Percentiles rank a stretch among this genome's conserved stretches.
Evolutionary conservation across 1,140 invertebrate genomes (phyloP).

Genomic region (Drosophila murphyi): DNA sequence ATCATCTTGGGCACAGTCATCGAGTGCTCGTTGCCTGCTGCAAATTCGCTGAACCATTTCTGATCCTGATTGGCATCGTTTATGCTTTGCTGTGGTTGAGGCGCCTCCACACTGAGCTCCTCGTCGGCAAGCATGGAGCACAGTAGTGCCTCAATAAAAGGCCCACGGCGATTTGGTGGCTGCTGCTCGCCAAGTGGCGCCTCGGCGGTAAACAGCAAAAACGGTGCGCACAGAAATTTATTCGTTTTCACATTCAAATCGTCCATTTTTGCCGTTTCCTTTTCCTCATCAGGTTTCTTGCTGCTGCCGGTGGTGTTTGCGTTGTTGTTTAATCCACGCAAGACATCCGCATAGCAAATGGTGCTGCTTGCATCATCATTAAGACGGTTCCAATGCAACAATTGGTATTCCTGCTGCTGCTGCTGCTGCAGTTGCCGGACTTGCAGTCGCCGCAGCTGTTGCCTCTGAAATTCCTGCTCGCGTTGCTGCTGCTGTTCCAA

Average conservation of each 20-base stretch:
- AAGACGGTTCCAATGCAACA: too few species aligned
- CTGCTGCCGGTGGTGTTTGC: background rate
- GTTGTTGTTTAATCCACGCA: background rate
- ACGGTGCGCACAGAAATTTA: conserved; percentile 11
- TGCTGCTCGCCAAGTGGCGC: background rate
- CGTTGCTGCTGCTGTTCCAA: too few species aligned
- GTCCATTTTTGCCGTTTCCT: background rate
- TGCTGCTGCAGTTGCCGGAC: too few species aligned
- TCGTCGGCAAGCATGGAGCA: conserved; percentile 58
- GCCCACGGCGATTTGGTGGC: background rate
- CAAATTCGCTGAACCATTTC: too few species aligned
- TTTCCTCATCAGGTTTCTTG: background rate
- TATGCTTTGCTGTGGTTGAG: background rate
- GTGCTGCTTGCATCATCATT: background rate
- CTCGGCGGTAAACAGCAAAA: background rate
- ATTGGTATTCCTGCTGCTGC: too few species aligned
- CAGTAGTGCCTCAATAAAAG: conserved; percentile 45
- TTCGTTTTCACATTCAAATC: background rate
- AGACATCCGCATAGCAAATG: background rate
- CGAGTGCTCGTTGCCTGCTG: too few species aligned
- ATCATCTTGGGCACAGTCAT: too few species aligned
- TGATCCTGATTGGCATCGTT: background rate
- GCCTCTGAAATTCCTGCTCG: too few species aligned
- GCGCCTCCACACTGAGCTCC: conserved; percentile 12
- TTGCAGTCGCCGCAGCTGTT: too few species aligned